Evolutionary conservation across 2,888 invertebrate genomes (phyloP).

Genomic region (Latrodectus hesperus): DNA sequence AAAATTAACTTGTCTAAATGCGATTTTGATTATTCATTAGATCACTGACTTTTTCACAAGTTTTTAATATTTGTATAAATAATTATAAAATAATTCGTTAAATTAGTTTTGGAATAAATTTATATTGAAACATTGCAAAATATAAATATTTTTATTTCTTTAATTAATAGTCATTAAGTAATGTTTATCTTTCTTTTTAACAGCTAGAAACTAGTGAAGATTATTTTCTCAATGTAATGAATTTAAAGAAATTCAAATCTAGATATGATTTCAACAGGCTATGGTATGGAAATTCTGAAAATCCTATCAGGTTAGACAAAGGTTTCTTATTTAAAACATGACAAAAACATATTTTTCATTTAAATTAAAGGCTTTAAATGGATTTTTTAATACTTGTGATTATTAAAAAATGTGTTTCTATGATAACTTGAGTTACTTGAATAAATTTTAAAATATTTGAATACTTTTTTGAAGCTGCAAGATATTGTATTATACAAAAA

Average conservation of each 20-base stretch:
- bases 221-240: conserved; percentile 32
- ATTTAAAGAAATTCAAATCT: conserved; percentile 49
- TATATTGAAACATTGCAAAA: no score
- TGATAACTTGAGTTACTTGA: not conserved
- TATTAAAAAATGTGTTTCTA: not conserved
- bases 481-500: no score
- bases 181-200: not conserved
- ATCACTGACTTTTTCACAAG: no score
- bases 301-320: conserved; percentile 11
- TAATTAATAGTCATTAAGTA: no score
- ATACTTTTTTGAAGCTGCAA: no score
- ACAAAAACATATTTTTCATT: not conserved
- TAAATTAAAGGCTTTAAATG: not conserved
- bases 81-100: no score
- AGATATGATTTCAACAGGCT: conserved; percentile 41
- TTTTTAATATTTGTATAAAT: no score
- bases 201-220: conserved; percentile 37
- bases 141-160: no score
- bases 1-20: no score
- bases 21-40: no score
- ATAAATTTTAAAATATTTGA: no score
- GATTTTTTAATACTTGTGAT: not conserved
- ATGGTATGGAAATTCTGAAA: conserved; percentile 43
- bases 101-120: no score
- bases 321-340: not conserved